phyloP scores from a whole-genome alignment of 2,797 vertebrate genomes.

The Dendrocincla fuliginosa region DNA sequence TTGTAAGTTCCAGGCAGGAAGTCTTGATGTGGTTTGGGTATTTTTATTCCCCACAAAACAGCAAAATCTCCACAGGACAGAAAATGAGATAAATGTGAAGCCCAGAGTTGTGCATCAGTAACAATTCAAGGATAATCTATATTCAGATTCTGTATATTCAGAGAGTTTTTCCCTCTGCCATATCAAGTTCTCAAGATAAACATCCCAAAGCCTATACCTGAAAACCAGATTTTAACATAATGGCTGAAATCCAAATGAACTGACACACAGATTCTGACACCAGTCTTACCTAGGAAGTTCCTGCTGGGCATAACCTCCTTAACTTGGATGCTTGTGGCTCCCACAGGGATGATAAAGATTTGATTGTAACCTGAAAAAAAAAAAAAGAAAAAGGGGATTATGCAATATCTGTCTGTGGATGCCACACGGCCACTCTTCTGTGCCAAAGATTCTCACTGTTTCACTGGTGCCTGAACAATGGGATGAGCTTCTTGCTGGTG shows the following conservation, averaged over 20 bases:
- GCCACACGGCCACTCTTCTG: not conserved
- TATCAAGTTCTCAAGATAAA: not conserved
- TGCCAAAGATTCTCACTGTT: not conserved
- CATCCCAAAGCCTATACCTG: not conserved
- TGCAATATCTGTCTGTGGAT: not conserved
- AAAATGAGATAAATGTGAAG: not conserved
- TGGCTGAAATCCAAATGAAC: not conserved
- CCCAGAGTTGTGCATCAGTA: not conserved
- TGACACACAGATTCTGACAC: not conserved
- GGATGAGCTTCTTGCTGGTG: not conserved
- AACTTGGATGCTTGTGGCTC: conserved; percentile 91
- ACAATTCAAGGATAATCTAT: not conserved
- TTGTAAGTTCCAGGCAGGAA: not conserved
- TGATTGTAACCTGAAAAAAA: conserved; percentile 90
- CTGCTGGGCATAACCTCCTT: conserved; percentile 86
- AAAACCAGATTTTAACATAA: not conserved
- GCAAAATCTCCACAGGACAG: not conserved
- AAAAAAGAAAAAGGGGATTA: not conserved
- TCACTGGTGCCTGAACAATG: not conserved
- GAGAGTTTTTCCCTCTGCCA: not conserved
- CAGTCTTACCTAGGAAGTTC: conserved; percentile 89
- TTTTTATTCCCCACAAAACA: not conserved
- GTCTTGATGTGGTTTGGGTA: not conserved
- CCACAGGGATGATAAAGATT: conserved; percentile 89
- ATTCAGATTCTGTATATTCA: not conserved